Percentiles rank a stretch among this genome's conserved stretches.
phyloP scores from a whole-genome alignment of 2,888 invertebrate genomes.

The Notocelia uddmanniana region DNA sequence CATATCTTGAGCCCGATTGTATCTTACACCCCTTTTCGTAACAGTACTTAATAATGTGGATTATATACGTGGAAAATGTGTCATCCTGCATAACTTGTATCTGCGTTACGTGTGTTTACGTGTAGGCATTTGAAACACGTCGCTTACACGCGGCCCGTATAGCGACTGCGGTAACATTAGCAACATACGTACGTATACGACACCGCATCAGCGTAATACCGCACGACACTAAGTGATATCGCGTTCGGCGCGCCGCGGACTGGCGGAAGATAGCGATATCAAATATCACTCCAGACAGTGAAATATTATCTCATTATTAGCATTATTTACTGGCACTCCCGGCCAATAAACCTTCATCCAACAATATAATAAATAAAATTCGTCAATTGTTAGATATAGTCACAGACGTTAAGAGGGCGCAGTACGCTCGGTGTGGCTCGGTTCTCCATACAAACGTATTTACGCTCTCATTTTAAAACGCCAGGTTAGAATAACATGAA shows the following conservation, averaged over 20 bases:
- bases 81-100: background rate
- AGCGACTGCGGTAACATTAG: background rate
- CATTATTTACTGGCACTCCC: background rate
- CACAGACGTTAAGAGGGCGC: too few species aligned
- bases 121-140: background rate
- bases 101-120: background rate
- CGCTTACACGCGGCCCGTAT: background rate
- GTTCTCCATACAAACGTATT: too few species aligned
- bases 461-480: too few species aligned
- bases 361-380: background rate
- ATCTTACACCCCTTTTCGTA: too few species aligned
- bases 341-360: background rate
- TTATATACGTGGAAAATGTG: too few species aligned
- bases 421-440: too few species aligned
- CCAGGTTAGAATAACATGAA: too few species aligned
- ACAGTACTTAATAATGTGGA: too few species aligned
- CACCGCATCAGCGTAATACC: background rate
- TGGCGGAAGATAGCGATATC: background rate
- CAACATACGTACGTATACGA: background rate
- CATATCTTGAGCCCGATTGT: too few species aligned
- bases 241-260: background rate
- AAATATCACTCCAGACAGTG: background rate
- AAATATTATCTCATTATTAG: background rate
- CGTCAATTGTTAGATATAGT: too few species aligned
- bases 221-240: constrained; percentile 1